Evolutionary conservation across 2,888 invertebrate species (phyloP).

Genomic region (Caenorhabditis panamensis): DNA sequence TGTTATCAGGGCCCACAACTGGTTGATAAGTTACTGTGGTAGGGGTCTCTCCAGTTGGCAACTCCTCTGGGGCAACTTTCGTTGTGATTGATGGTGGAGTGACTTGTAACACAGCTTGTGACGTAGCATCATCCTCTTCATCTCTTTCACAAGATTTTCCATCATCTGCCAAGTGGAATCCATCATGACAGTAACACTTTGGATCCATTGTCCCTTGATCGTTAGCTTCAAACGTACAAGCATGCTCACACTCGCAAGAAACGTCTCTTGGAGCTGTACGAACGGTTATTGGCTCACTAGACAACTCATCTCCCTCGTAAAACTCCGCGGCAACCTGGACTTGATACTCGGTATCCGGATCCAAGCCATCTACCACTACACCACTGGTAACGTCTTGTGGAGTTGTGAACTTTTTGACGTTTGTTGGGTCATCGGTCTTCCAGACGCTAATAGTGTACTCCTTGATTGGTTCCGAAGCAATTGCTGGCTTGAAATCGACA

Average conservation of each 20-base stretch:
- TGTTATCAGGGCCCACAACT: conserved; percentile 74
- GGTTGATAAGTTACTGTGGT: conserved; percentile 48
- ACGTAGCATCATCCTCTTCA: conserved; percentile 54
- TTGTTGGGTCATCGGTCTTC: conserved; percentile 71
- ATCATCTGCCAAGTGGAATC: conserved; percentile 74
- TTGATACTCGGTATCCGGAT: conserved; percentile 77
- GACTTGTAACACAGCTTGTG: conserved; percentile 62
- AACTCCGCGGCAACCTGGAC: conserved; percentile 78
- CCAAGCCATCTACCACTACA: conserved; percentile 70
- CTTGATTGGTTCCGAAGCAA: conserved; percentile 69
- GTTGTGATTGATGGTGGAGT: conserved; percentile 67
- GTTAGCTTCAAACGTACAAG: conserved; percentile 74
- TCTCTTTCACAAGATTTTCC: conserved; percentile 70
- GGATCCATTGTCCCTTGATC: conserved; percentile 63
- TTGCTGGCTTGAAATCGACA: conserved; percentile 78
- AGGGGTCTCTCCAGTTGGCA: conserved; percentile 44
- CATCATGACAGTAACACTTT: conserved; percentile 77
- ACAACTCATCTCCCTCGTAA: conserved; percentile 73
- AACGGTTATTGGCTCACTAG: conserved; percentile 71
- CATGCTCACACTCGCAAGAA: conserved; percentile 79
- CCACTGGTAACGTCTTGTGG: conserved; percentile 65
- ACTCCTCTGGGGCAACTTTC: conserved; percentile 63
- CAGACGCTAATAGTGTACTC: conserved; percentile 72
- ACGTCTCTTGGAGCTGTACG: conserved; percentile 77
- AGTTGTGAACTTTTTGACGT: conserved; percentile 66